Percentiles rank a stretch among this genome's conserved stretches.
Conservation (phyloP, 1,140 invertebrate genomes). For the Copidosoma floridanum region DNA sequence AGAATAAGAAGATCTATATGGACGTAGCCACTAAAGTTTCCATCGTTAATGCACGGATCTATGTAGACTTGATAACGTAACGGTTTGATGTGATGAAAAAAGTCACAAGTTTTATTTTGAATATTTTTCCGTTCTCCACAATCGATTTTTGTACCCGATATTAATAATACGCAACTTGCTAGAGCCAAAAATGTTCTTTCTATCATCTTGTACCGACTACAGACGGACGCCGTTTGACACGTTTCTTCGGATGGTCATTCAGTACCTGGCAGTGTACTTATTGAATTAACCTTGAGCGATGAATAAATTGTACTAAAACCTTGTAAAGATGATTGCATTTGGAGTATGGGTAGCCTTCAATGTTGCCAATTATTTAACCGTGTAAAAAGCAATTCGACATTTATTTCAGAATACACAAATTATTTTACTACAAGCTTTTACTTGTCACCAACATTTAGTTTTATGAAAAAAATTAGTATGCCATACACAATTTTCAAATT, state of each 20-base stretch:
- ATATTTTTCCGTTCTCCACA: background rate
- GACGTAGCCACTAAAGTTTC: slow-evolving; percentile 32
- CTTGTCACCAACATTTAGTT: too few species aligned
- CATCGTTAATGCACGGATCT: slow-evolving; percentile 26
- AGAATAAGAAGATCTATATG: slow-evolving; percentile 26
- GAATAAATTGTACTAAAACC: slow-evolving; percentile 15
- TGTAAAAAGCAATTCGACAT: background rate
- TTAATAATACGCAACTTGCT: background rate
- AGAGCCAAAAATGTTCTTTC: background rate
- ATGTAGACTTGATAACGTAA: slow-evolving; percentile 31
- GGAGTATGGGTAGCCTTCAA: background rate
- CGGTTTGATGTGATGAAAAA: slow-evolving; percentile 25
- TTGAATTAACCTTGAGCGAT: slow-evolving; percentile 25
- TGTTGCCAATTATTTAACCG: too few species aligned
- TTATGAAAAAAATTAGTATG: too few species aligned
- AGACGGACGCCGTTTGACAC: slow-evolving; percentile 18
- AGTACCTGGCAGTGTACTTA: slow-evolving; percentile 13
- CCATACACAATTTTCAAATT: too few species aligned
- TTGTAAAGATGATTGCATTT: slow-evolving; percentile 10
- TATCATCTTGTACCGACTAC: slow-evolving; percentile 16
- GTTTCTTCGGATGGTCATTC: background rate
- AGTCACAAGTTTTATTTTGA: slow-evolving; percentile 18
- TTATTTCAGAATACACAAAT: background rate
- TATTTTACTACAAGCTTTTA: background rate
- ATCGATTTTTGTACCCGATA: background rate